phyloP scores from a whole-genome alignment of 2,888 invertebrate genomes.

The Amaurobius ferox region DNA sequence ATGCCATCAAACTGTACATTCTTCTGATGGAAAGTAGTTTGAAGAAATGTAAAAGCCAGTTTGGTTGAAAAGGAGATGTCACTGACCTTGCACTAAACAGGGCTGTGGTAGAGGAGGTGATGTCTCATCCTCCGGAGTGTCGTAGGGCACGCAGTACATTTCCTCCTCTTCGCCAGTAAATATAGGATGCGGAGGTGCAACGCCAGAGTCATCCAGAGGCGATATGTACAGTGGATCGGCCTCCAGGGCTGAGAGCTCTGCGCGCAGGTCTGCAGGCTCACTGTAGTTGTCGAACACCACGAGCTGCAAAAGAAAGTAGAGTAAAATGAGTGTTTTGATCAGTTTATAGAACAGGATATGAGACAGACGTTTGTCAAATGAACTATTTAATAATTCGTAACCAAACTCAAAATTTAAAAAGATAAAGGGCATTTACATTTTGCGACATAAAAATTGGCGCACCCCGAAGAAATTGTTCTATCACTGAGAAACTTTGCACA shows the following conservation, averaged over 20 bases:
- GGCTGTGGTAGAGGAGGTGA: constrained; percentile 41
- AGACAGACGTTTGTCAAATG: too few species aligned
- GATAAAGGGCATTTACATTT: too few species aligned
- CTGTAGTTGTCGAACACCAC: constrained; percentile 67
- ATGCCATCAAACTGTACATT: too few species aligned
- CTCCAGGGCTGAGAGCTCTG: constrained; percentile 8
- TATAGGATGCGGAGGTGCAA: neutral
- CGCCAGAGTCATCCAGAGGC: constrained; percentile 40
- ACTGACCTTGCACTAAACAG: constrained; percentile 42
- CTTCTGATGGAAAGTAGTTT: too few species aligned
- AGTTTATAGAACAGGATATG: too few species aligned
- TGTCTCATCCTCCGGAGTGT: neutral
- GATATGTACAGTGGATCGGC: constrained; percentile 63
- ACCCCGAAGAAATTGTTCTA: too few species aligned
- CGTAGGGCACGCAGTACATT: constrained; percentile 66
- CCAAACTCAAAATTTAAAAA: too few species aligned
- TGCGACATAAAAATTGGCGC: too few species aligned
- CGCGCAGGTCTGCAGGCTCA: constrained; percentile 58
- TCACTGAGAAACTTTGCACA: too few species aligned
- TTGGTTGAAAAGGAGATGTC: too few species aligned
- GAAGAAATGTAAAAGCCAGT: too few species aligned
- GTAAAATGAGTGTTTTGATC: neutral
- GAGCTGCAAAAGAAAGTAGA: constrained; percentile 25
- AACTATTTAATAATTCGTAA: too few species aligned
- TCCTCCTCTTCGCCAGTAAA: constrained; percentile 56